Conservation (phyloP, 2,113 vertebrate species). For the Asarcornis scutulata region DNA sequence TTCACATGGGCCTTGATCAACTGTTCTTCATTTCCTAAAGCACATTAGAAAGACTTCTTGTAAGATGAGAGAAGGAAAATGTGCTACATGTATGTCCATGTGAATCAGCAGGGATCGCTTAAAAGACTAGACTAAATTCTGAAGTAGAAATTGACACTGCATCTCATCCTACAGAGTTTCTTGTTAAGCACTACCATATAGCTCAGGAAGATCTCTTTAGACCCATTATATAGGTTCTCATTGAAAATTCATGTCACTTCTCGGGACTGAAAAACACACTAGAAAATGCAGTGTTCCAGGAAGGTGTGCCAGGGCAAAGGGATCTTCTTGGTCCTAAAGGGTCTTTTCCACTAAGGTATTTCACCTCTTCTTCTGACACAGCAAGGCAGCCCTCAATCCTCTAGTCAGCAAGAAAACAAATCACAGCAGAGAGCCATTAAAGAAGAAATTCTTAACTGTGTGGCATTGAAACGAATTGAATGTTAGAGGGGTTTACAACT, state of each 20-base stretch:
- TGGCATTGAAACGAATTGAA: background rate
- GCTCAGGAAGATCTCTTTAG: background rate
- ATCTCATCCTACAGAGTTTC: background rate
- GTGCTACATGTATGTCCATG: background rate
- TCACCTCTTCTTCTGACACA: background rate
- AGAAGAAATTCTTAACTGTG: background rate
- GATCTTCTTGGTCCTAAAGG: background rate
- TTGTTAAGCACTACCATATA: background rate
- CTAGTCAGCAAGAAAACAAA: background rate
- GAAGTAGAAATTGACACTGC: background rate
- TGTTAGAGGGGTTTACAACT: background rate
- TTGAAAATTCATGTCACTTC: fast-evolving
- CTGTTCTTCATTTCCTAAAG: background rate
- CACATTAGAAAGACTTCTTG: background rate
- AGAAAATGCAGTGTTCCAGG: background rate
- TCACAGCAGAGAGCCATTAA: background rate
- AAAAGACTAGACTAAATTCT: background rate
- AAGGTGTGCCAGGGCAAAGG: background rate
- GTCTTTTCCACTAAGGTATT: background rate
- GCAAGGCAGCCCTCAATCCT: background rate
- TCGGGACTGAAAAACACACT: background rate
- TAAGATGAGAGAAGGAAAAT: background rate
- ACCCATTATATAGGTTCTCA: background rate
- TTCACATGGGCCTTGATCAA: background rate
- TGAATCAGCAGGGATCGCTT: background rate